phyloP scores from a whole-genome alignment of 2,797 vertebrate species.

The Scyliorhinus canicula region DNA sequence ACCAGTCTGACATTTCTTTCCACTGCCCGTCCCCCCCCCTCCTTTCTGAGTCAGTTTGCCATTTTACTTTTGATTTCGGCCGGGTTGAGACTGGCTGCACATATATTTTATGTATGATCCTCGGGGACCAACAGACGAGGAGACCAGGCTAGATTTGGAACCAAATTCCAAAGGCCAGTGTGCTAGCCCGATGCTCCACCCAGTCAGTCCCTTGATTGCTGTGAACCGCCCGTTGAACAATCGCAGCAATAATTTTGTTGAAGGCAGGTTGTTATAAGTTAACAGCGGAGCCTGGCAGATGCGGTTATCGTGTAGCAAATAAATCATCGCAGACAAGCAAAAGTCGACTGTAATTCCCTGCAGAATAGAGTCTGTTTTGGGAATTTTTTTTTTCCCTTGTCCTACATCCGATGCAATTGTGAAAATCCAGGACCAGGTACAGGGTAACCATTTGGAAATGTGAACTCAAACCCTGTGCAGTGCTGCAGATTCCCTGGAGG shows the following conservation, averaged over 20 bases:
- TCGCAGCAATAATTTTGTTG: neutral
- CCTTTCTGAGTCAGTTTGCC: neutral
- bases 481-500: neutral
- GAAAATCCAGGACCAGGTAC: neutral
- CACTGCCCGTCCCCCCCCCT: too few species aligned
- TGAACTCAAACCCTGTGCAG: neutral
- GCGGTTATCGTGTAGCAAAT: neutral
- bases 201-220: neutral
- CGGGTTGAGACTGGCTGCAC: neutral
- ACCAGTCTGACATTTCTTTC: neutral
- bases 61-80: neutral
- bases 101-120: neutral
- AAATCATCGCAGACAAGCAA: neutral
- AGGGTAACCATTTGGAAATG: neutral
- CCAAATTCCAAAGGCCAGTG: neutral
- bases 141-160: neutral
- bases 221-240: neutral
- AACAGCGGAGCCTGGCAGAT: neutral
- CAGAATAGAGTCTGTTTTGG: neutral
- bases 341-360: neutral
- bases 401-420: neutral
- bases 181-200: neutral
- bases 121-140: neutral
- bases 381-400: neutral
- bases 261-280: neutral